These are phyloP conservation scores for Halcyon malimbica DNA, from an alignment of 2,113 vertebrate species.

Conservation along the genomic window DNA sequence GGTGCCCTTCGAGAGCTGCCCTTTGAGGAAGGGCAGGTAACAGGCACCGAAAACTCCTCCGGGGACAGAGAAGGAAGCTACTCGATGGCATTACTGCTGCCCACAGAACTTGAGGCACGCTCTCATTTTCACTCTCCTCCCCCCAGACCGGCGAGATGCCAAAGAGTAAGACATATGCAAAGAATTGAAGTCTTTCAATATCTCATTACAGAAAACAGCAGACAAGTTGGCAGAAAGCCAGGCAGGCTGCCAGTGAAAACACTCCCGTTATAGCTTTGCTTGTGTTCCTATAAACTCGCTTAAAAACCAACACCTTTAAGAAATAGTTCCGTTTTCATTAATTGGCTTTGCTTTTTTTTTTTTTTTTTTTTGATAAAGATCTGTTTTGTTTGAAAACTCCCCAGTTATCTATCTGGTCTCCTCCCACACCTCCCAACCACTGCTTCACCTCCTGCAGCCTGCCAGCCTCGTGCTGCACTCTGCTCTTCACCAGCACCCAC, in stretches of 20 bases:
- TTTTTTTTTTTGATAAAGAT: slow-evolving; percentile 50
- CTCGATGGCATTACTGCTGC: slow-evolving; percentile 20
- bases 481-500: background rate
- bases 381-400: slow-evolving; percentile 65
- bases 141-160: slow-evolving; percentile 8
- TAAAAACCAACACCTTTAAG: slow-evolving; percentile 57
- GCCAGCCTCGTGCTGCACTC: background rate
- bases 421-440: slow-evolving; percentile 38
- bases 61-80: background rate
- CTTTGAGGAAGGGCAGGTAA: slow-evolving; percentile 13
- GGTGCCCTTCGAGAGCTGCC: background rate
- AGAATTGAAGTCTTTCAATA: slow-evolving; percentile 63
- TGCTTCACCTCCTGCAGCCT: background rate
- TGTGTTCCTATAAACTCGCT: slow-evolving; percentile 63
- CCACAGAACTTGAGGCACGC: slow-evolving; percentile 49
- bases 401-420: background rate
- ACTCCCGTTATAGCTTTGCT: slow-evolving; percentile 61
- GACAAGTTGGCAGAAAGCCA: slow-evolving; percentile 57
- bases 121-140: slow-evolving; percentile 27
- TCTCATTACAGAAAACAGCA: slow-evolving; percentile 66
- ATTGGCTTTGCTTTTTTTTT: slow-evolving; percentile 42
- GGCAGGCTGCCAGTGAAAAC: slow-evolving; percentile 61
- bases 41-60: background rate
- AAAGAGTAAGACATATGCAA: slow-evolving; percentile 51
- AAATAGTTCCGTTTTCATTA: slow-evolving; percentile 67